Evolutionary conservation across 2,888 invertebrate species (phyloP).

Genomic region (Trypoxylon attenuatum): DNA sequence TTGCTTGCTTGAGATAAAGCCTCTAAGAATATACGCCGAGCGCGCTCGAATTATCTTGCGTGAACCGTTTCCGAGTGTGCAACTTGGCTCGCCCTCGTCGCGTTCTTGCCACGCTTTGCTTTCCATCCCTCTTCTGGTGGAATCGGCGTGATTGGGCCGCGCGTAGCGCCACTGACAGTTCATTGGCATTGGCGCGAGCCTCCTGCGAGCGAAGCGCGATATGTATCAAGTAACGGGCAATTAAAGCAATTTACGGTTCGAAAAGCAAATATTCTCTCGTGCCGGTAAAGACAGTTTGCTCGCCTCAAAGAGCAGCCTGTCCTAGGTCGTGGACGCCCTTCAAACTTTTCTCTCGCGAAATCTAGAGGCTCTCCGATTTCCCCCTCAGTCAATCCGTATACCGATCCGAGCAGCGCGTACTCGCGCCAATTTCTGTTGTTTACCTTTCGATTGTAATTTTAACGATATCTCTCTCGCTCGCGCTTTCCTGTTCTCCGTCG

Average conservation of each 20-base stretch:
- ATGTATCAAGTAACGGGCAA: slow-evolving; percentile 49
- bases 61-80: not conserved
- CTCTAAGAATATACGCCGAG: not conserved
- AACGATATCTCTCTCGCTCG: no score
- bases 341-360: not conserved
- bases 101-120: slow-evolving; percentile 21
- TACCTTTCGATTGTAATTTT: slow-evolving; percentile 10
- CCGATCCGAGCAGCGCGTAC: no score
- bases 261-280: slow-evolving; percentile 42
- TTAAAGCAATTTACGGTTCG: slow-evolving; percentile 55
- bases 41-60: not conserved
- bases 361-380: slow-evolving; percentile 8
- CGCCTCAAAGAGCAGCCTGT: slow-evolving; percentile 30
- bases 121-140: not conserved
- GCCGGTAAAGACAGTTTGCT: slow-evolving; percentile 10
- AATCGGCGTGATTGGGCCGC: slow-evolving; percentile 30
- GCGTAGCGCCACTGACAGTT: slow-evolving; percentile 48
- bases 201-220: slow-evolving; percentile 36
- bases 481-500: not conserved
- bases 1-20: not conserved
- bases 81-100: slow-evolving; percentile 12
- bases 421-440: no score
- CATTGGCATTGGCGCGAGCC: slow-evolving; percentile 52
- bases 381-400: not conserved
- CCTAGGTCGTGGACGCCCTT: slow-evolving; percentile 46